phyloP scores from a whole-genome alignment of 2,797 vertebrate species.

The Aldrovandia affinis region DNA sequence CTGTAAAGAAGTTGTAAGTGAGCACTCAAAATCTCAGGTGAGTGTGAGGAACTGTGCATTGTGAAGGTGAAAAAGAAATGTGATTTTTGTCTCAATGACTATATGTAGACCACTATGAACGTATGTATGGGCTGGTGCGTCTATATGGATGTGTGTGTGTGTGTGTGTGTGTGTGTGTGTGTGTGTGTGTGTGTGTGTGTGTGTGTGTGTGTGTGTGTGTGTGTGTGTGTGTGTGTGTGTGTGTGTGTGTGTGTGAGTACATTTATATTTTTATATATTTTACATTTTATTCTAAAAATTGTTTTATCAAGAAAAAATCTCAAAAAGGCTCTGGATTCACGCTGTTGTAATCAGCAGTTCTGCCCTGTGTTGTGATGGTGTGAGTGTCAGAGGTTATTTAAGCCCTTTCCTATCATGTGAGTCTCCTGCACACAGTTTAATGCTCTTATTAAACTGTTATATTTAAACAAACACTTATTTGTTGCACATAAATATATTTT shows the following conservation, averaged over 20 bases:
- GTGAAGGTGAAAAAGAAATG: no score
- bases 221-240: no score
- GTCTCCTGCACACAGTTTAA: no score
- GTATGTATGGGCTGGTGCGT: neutral
- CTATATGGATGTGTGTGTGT: no score
- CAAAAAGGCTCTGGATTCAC: neutral
- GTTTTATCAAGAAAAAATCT: no score
- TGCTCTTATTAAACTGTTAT: no score
- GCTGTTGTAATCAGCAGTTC: neutral
- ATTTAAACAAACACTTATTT: neutral
- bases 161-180: neutral
- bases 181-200: neutral
- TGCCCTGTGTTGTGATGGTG: neutral
- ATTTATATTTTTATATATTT: no score
- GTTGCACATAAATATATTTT: neutral
- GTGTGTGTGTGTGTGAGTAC: no score
- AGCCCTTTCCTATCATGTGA: no score
- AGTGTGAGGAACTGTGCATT: neutral
- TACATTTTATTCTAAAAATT: no score
- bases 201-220: conserved; percentile 44
- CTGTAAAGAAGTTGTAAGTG: neutral
- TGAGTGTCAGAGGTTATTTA: no score
- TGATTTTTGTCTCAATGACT: neutral
- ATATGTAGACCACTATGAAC: neutral
- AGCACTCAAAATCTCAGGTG: neutral